Conservation (phyloP, 2,888 invertebrate genomes). For the Furcula furcula region DNA sequence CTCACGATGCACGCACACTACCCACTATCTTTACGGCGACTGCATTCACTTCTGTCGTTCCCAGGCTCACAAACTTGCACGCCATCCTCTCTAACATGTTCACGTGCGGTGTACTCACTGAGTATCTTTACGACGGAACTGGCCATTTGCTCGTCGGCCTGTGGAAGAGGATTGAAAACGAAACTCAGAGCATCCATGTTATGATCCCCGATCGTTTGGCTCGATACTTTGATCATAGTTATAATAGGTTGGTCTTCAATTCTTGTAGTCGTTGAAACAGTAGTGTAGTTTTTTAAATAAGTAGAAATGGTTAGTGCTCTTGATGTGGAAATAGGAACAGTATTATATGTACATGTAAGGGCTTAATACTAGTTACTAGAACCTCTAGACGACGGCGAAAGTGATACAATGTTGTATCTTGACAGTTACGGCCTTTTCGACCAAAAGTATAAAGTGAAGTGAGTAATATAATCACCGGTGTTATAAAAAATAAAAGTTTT, state of each 20-base stretch:
- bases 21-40: neutral
- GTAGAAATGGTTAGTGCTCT: too few species aligned
- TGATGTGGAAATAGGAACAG: too few species aligned
- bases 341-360: too few species aligned
- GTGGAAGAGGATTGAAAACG: slow-evolving; percentile 42
- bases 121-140: slow-evolving; percentile 46
- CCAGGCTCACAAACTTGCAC: slow-evolving; percentile 61
- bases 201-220: slow-evolving; percentile 21
- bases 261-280: neutral
- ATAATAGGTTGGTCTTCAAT: slow-evolving; percentile 25
- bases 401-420: too few species aligned
- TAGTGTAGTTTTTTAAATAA: too few species aligned
- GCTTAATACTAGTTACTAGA: too few species aligned
- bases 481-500: too few species aligned
- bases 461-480: too few species aligned
- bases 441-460: too few species aligned
- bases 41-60: slow-evolving; percentile 29
- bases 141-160: slow-evolving; percentile 46
- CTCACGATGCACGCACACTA: too few species aligned
- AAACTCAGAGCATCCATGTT: slow-evolving; percentile 27
- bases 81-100: slow-evolving; percentile 53
- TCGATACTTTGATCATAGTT: slow-evolving; percentile 10
- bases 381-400: too few species aligned
- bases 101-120: slow-evolving; percentile 47
- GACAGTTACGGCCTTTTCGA: too few species aligned